phyloP scores from a whole-genome alignment of 2,888 invertebrate species.

The Mythimna albipuncta region DNA sequence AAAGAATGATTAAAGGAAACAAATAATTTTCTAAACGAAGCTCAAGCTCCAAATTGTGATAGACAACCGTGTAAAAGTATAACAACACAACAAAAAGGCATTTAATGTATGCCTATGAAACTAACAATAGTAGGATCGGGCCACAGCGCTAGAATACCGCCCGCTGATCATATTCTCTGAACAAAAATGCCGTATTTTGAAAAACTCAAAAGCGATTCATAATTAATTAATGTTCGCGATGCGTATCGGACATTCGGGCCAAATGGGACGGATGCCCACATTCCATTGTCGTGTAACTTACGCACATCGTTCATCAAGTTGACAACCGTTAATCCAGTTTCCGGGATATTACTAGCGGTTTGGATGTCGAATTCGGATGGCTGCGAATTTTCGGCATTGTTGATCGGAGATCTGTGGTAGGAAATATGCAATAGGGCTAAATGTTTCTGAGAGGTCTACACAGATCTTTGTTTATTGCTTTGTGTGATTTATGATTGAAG shows the following conservation, averaged over 20 bases:
- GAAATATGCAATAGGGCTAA: slow-evolving; percentile 5
- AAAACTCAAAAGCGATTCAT: slow-evolving; percentile 77
- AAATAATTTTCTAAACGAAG: slow-evolving; percentile 37
- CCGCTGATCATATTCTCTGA: slow-evolving; percentile 59
- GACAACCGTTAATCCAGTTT: slow-evolving; percentile 91
- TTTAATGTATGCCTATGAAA: slow-evolving; percentile 49
- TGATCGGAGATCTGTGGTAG: slow-evolving; percentile 16
- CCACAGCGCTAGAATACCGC: slow-evolving; percentile 60
- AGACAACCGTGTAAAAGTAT: slow-evolving; percentile 59
- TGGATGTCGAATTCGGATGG: slow-evolving; percentile 45
- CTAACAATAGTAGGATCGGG: slow-evolving; percentile 59
- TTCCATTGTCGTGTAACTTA: slow-evolving; percentile 89
- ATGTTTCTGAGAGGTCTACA: not conserved
- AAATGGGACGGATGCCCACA: slow-evolving; percentile 86
- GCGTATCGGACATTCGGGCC: slow-evolving; percentile 81
- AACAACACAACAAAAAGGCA: slow-evolving; percentile 53
- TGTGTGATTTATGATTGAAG: not conserved
- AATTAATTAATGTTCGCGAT: slow-evolving; percentile 83
- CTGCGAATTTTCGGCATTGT: slow-evolving; percentile 38
- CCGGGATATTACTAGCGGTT: slow-evolving; percentile 79
- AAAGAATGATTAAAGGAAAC: slow-evolving; percentile 30
- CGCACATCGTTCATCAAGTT: slow-evolving; percentile 89
- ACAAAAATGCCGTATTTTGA: slow-evolving; percentile 62
- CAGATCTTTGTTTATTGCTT: not conserved
- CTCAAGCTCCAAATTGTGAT: slow-evolving; percentile 44